phyloP scores from a whole-genome alignment of 2,797 vertebrate genomes.

The Tauraco hartlaubi region DNA sequence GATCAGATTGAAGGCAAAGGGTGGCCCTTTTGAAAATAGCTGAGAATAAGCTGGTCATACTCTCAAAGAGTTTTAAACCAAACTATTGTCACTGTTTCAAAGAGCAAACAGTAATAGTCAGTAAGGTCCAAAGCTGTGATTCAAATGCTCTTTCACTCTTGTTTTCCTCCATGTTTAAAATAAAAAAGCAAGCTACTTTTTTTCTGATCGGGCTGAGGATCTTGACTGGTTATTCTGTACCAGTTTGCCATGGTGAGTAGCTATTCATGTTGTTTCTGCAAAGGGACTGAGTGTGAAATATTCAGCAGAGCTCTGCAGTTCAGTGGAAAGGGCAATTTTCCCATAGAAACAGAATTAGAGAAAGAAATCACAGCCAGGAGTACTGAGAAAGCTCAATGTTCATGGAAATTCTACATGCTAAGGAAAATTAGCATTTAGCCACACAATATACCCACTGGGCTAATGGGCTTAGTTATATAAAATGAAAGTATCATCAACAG shows the following conservation, averaged over 20 bases:
- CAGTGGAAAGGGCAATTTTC: neutral
- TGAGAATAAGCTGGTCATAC: neutral
- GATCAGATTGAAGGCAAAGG: neutral
- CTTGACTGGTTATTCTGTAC: neutral
- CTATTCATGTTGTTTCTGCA: neutral
- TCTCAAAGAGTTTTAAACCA: neutral
- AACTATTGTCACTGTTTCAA: neutral
- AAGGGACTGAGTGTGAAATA: neutral
- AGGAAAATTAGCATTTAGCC: neutral
- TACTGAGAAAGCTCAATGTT: neutral
- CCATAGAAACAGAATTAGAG: neutral
- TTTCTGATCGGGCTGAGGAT: neutral
- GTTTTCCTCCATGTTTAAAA: neutral
- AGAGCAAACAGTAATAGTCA: neutral
- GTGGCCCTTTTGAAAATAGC: neutral
- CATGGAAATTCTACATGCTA: neutral
- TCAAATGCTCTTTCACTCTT: neutral
- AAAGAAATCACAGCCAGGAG: neutral
- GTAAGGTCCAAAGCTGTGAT: neutral
- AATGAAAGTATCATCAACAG: neutral
- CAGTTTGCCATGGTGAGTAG: neutral
- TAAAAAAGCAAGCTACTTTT: neutral
- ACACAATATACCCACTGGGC: neutral
- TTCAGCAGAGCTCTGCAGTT: neutral
- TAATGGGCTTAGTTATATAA: neutral